These are phyloP conservation scores for Chaetops frenatus DNA, from an alignment of 2,113 vertebrate genomes.

Conservation along the genomic window DNA sequence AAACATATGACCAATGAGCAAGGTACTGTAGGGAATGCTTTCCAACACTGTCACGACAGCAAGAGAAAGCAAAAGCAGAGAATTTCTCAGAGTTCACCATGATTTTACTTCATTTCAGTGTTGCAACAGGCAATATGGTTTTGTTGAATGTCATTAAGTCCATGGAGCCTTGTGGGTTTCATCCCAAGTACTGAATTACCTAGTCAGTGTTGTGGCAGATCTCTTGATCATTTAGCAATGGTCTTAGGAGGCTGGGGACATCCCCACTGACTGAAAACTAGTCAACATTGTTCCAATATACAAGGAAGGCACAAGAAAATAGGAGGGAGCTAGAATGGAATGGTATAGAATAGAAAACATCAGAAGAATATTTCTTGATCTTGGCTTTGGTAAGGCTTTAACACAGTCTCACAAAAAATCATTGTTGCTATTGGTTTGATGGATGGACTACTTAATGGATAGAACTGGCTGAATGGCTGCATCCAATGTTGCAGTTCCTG, in stretches of 20 bases:
- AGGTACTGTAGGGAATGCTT: background rate
- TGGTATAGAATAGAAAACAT: background rate
- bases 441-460: background rate
- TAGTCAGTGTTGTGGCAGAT: background rate
- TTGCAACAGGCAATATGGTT: background rate
- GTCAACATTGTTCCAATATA: background rate
- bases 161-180: background rate
- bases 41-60: accelerated
- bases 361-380: background rate
- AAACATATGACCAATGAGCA: background rate
- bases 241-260: background rate
- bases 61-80: background rate
- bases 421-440: background rate
- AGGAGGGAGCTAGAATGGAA: background rate
- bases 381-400: background rate
- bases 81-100: background rate
- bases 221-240: background rate
- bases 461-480: background rate
- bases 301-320: background rate
- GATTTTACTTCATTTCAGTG: background rate
- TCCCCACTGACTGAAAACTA: background rate
- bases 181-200: background rate
- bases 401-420: background rate
- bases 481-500: background rate
- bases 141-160: background rate